Evolutionary conservation across 2,888 invertebrate genomes (phyloP).

Genomic region (Chironomus riparius): DNA sequence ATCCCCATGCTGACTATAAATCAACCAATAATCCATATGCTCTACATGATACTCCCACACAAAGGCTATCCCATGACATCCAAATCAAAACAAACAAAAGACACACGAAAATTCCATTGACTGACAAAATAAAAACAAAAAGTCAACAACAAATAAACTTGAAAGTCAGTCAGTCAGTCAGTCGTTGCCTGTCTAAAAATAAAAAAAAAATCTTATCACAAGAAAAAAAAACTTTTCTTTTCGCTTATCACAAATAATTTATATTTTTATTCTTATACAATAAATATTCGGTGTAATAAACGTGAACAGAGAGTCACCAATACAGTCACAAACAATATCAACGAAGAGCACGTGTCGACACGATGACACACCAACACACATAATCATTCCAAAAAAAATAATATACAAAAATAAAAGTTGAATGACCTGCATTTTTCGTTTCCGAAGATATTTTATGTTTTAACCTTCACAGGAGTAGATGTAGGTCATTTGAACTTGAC

Average conservation of each 20-base stretch:
- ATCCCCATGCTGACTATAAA: too few relatives aligned
- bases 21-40: too few relatives aligned
- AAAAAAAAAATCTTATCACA: background rate
- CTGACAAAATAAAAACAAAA: background rate
- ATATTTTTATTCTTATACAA: background rate
- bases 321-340: background rate
- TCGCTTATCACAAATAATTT: too few relatives aligned
- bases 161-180: background rate
- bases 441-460: background rate
- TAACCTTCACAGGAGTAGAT: background rate
- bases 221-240: background rate
- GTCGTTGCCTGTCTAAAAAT: background rate
- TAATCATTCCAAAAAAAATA: background rate
- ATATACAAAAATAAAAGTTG: background rate
- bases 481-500: background rate
- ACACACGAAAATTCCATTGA: background rate
- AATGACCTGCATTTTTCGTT: conserved; percentile 1
- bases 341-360: background rate
- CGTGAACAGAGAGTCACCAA: background rate
- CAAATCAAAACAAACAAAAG: background rate
- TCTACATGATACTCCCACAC: too few relatives aligned
- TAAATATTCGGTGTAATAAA: background rate
- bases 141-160: background rate
- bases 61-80: too few relatives aligned
- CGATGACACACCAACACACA: background rate